Percentiles rank a stretch among this genome's conserved stretches.
Conservation (phyloP, 2,113 vertebrate genomes). For the Corvus cornix region DNA sequence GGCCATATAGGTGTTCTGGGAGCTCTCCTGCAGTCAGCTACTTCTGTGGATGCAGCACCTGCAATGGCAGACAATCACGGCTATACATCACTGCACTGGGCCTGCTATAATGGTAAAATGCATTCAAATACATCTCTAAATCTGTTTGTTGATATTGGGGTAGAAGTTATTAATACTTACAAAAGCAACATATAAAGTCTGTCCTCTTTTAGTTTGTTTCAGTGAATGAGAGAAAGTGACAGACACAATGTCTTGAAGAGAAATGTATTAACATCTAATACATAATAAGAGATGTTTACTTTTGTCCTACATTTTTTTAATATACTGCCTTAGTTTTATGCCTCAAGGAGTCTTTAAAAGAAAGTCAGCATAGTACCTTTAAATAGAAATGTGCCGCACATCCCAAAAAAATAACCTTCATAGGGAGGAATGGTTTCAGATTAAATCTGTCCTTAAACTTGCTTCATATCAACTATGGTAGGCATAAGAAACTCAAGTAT, state of each 20-base stretch:
- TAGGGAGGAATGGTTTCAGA: not conserved
- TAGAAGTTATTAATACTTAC: not conserved
- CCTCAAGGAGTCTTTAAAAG: not conserved
- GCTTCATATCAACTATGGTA: not conserved
- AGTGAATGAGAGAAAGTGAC: not conserved
- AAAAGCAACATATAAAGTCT: not conserved
- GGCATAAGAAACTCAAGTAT: not conserved
- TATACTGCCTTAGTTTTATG: not conserved
- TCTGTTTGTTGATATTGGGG: fast-evolving
- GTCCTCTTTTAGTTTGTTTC: not conserved
- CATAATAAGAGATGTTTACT: not conserved
- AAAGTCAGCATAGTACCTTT: not conserved
- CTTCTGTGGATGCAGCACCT: constrained; percentile 82
- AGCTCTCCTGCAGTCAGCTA: constrained; percentile 89
- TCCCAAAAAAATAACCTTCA: not conserved
- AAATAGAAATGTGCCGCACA: not conserved
- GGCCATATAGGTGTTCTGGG: constrained; percentile 93
- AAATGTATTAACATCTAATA: not conserved
- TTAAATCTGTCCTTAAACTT: not conserved
- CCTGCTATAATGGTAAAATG: constrained; percentile 94
- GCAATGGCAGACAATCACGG: constrained; percentile 91
- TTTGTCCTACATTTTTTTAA: not conserved
- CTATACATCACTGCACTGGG: constrained; percentile 98
- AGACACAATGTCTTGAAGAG: not conserved
- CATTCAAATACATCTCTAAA: not conserved